A percentile compares a stretch with the other conserved stretches of the same genome.
Conservation (phyloP, 2,888 invertebrate genomes). For the Drosophila pseudotakahashii region DNA sequence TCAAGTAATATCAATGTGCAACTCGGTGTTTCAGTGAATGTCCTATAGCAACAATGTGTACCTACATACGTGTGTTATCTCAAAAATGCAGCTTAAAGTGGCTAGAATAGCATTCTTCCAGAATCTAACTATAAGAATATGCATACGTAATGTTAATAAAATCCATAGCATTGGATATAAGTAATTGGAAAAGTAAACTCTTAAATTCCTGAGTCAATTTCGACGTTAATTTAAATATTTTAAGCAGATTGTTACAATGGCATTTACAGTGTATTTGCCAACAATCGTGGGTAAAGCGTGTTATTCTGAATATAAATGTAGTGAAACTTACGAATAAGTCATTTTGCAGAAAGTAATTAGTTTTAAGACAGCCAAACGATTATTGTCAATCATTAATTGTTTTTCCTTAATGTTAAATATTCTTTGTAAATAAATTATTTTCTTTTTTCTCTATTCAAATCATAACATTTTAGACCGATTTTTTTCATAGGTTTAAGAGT, state of each 20-base stretch:
- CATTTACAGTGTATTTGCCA: conserved; percentile 29
- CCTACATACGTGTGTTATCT: conserved; percentile 25
- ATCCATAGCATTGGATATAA: conserved; percentile 3
- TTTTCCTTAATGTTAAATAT: neutral
- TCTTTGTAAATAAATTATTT: neutral
- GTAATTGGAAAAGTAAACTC: conserved; percentile 15
- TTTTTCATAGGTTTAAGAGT: too few species aligned
- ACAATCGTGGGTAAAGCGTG: conserved; percentile 64
- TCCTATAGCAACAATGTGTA: conserved; percentile 36
- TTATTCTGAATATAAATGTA: conserved; percentile 66
- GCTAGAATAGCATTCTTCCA: conserved; percentile 7
- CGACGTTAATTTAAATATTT: conserved; percentile 26
- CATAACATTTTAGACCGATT: too few species aligned
- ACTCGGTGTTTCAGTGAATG: conserved; percentile 47
- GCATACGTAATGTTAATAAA: conserved; percentile 32
- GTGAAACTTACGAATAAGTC: neutral
- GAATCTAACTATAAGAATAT: neutral
- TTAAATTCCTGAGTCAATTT: conserved; percentile 59
- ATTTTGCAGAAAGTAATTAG: neutral
- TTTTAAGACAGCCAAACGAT: conserved; percentile 5
- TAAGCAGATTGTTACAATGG: conserved; percentile 29
- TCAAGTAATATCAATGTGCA: conserved; percentile 26
- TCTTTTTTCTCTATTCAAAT: neutral
- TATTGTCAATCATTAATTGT: neutral
- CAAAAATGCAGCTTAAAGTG: conserved; percentile 9